A percentile compares a stretch with the other conserved stretches of the same genome.
Conservation (phyloP, 1,140 invertebrate species). For the Nasonia giraulti region DNA sequence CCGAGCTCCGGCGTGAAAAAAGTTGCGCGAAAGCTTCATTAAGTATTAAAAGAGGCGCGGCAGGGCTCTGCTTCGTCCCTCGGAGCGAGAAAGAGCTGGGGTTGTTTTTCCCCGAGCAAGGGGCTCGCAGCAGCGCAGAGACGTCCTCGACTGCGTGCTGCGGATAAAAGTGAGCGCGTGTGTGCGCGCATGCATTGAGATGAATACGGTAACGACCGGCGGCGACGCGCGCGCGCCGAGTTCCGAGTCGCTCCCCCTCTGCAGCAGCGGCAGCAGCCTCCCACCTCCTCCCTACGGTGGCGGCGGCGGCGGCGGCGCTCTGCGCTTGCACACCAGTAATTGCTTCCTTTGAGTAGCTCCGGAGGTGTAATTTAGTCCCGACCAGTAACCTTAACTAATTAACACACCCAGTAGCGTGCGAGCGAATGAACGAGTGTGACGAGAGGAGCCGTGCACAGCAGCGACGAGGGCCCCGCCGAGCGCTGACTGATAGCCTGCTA, state of each 20-base stretch:
- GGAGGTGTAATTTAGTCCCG: constrained; percentile 74
- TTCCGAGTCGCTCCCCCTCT: constrained; percentile 63
- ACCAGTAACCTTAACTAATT: constrained; percentile 75
- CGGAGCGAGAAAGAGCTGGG: not conserved
- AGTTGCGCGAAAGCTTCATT: constrained; percentile 41
- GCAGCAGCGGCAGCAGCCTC: not conserved
- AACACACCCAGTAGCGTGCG: constrained; percentile 69
- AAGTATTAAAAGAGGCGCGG: constrained; percentile 19
- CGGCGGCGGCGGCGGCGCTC: not conserved
- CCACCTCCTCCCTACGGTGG: too few species aligned
- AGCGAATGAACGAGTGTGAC: constrained; percentile 65
- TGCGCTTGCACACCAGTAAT: constrained; percentile 72
- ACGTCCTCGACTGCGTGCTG: constrained; percentile 28
- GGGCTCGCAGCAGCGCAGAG: not conserved
- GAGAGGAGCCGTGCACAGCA: not conserved
- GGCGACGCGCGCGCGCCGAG: constrained; percentile 52
- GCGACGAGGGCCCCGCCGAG: constrained; percentile 60
- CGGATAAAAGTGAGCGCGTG: constrained; percentile 45
- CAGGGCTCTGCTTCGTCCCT: not conserved
- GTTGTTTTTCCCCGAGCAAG: not conserved
- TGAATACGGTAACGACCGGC: constrained; percentile 59
- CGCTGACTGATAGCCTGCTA: constrained; percentile 21
- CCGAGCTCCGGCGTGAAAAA: constrained; percentile 51
- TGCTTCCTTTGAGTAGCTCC: constrained; percentile 75
- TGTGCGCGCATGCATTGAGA: constrained; percentile 62